Evolutionary conservation across 2,888 invertebrate genomes (phyloP).

Genomic region (Lobophora halterata): DNA sequence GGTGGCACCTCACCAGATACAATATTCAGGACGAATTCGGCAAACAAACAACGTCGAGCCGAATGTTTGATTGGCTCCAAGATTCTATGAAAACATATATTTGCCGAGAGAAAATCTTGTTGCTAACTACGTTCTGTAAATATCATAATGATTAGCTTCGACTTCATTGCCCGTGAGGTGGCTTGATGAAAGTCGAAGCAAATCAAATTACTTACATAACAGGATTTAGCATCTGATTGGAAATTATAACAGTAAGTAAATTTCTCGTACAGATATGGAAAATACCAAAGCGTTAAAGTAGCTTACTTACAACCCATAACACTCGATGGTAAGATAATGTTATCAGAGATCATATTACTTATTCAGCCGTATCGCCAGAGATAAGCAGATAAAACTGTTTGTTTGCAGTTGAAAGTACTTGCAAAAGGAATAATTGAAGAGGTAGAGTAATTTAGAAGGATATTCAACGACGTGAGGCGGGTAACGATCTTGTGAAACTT

Average conservation of each 20-base stretch:
- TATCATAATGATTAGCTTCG: too few relatives aligned
- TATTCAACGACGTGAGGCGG: too few relatives aligned
- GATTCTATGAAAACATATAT: conserved; percentile 12
- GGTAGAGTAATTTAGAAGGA: conserved; percentile 5
- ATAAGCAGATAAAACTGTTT: conserved; percentile 54
- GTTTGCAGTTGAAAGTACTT: conserved; percentile 40
- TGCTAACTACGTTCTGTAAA: too few relatives aligned
- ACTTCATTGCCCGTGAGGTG: too few relatives aligned
- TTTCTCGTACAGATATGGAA: conserved; percentile 28
- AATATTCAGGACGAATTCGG: conserved; percentile 23
- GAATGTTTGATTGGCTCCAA: conserved; percentile 32
- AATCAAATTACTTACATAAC: too few relatives aligned
- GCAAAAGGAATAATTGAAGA: conserved; percentile 25
- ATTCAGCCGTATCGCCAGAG: conserved; percentile 49
- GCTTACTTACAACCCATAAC: conserved; percentile 23
- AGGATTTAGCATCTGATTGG: not conserved
- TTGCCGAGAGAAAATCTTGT: conserved; percentile 1
- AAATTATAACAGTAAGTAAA: too few relatives aligned
- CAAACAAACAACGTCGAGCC: conserved; percentile 34
- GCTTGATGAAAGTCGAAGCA: too few relatives aligned
- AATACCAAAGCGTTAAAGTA: conserved; percentile 24
- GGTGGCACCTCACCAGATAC: not conserved
- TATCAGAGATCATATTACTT: conserved; percentile 53
- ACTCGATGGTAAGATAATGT: conserved; percentile 30
- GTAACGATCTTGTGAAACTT: too few relatives aligned